phyloP scores from a whole-genome alignment of 2,888 invertebrate genomes.

The Agrochola circellaris region DNA sequence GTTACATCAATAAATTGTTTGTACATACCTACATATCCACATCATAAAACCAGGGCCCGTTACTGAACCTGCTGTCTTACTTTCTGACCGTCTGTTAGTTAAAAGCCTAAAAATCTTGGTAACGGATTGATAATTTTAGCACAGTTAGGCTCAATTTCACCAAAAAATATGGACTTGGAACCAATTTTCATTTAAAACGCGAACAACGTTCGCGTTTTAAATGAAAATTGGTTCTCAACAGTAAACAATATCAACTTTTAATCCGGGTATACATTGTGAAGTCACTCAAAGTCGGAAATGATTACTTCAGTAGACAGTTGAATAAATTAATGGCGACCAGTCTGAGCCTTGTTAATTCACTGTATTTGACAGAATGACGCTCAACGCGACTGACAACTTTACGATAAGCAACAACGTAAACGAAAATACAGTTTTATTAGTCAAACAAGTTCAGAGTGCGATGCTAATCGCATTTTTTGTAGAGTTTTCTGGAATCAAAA shows the following conservation, averaged over 20 bases:
- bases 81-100: background rate
- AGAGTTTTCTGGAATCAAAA: background rate
- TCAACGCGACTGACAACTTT: constrained; percentile 12
- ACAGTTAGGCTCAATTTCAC: background rate
- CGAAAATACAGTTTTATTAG: constrained; percentile 45
- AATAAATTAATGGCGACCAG: constrained; percentile 42
- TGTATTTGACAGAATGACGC: constrained; percentile 10
- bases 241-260: constrained; percentile 22
- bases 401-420: constrained; percentile 17
- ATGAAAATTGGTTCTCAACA: constrained; percentile 5
- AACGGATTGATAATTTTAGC: background rate
- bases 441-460: constrained; percentile 38
- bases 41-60: too few species aligned
- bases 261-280: constrained; percentile 1
- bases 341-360: constrained; percentile 21
- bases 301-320: constrained; percentile 30
- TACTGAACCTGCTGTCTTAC: background rate
- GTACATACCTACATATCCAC: too few species aligned
- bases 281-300: constrained; percentile 28
- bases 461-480: constrained; percentile 6
- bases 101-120: background rate
- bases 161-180: background rate
- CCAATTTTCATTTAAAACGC: background rate
- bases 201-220: background rate
- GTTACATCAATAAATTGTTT: background rate